A percentile compares a stretch with the other conserved stretches of the same genome.
Evolutionary conservation across 2,113 vertebrate genomes (phyloP).

Genomic region (Corythornis vintsioides): DNA sequence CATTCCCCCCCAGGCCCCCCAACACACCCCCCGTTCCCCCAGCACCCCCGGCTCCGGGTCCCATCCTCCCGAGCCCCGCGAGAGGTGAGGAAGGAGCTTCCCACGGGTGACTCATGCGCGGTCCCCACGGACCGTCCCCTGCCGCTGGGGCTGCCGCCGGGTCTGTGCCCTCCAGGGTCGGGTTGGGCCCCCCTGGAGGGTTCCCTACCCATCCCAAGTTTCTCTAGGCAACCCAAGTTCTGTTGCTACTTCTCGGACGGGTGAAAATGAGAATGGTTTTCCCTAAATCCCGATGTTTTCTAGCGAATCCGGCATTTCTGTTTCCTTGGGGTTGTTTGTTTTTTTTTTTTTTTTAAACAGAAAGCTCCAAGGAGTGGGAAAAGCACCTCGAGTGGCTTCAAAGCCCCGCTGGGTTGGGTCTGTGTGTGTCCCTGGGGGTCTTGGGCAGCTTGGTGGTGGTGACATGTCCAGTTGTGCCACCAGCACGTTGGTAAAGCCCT

Average conservation of each 20-base stretch:
- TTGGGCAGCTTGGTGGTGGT: fast-evolving
- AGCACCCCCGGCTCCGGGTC: background rate
- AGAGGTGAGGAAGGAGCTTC: background rate
- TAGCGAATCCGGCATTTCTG: fast-evolving
- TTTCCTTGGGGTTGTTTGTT: too few species aligned
- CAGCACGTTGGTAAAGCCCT: fast-evolving
- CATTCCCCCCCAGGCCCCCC: too few species aligned
- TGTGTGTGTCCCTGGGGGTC: background rate
- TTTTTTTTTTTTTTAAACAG: too few species aligned
- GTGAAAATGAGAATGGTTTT: background rate
- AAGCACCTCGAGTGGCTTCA: fast-evolving
- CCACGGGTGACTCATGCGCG: slow-evolving; percentile 10
- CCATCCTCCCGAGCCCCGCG: background rate
- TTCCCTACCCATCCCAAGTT: background rate
- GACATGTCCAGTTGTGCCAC: background rate
- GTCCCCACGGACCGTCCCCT: background rate
- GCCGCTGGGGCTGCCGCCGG: background rate
- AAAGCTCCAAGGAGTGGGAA: fast-evolving
- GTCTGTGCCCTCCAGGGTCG: background rate
- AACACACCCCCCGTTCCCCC: too few species aligned
- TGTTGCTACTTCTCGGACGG: fast-evolving
- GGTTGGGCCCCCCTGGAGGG: background rate
- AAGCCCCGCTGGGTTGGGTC: fast-evolving
- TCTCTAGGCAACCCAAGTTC: background rate
- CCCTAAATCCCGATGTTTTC: background rate